Conservation (phyloP, 2,797 vertebrate genomes). For the Danio jaintianensis region DNA sequence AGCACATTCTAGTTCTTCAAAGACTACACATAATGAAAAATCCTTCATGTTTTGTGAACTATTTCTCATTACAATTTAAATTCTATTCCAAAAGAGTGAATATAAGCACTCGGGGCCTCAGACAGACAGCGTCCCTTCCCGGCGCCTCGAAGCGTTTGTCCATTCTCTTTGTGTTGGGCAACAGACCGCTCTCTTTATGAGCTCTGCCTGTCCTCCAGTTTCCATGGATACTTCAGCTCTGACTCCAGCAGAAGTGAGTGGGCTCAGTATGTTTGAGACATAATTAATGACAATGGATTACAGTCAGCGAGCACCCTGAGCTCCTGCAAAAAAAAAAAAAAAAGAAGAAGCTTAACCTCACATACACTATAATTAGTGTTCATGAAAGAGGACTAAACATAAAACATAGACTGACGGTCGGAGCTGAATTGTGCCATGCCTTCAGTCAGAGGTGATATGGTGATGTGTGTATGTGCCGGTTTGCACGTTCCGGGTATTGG, state of each 20-base stretch:
- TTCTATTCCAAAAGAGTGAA: not conserved
- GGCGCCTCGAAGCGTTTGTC: constrained; percentile 42
- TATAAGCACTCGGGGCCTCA: not conserved
- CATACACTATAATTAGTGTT: constrained; percentile 73
- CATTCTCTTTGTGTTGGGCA: constrained; percentile 63
- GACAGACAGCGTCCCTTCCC: constrained; percentile 37
- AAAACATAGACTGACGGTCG: constrained; percentile 17
- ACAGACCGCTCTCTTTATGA: constrained; percentile 63
- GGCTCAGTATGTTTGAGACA: constrained; percentile 78
- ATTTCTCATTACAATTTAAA: not conserved
- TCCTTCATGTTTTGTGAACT: not conserved
- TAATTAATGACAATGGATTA: constrained; percentile 84
- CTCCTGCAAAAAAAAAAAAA: constrained; percentile 40
- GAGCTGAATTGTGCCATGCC: constrained; percentile 17
- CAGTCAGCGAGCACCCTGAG: constrained; percentile 61
- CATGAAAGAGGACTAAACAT: constrained; percentile 40
- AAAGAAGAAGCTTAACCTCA: constrained; percentile 68
- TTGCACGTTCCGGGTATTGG: constrained; percentile 24
- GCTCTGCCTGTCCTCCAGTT: constrained; percentile 76
- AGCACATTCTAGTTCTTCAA: not conserved
- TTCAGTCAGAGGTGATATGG: constrained; percentile 37
- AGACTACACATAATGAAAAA: not conserved
- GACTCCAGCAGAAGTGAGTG: constrained; percentile 80
- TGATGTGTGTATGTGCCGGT: constrained; percentile 34
- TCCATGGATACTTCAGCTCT: constrained; percentile 79